Evolutionary conservation across 1,140 invertebrate genomes (phyloP), one percentile per base, ranked within the genome.

Genomic region (Monomorium pharaonis): DNA sequence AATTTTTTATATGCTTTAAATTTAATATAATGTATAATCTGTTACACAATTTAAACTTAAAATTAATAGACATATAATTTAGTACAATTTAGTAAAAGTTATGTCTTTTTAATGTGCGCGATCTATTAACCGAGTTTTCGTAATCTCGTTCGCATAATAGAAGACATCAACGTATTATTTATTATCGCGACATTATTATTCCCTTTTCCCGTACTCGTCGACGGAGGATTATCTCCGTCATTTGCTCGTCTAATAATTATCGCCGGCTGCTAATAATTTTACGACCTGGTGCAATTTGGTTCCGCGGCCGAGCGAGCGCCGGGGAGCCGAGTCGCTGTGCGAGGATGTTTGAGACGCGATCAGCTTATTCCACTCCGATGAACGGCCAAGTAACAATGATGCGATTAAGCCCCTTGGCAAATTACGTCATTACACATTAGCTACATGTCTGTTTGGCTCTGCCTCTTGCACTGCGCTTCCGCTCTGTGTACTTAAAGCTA

Each of bases 321-420:
- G 85, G 84, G 84, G 54, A 67, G 69, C 70, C 18, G 49, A 72
- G 51, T 54, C 60, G 60, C 42, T 60, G 54, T 56, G 54, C 65
- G 72, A 76, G 89, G 86, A 92, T 86, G 92, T 92, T 91, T 92
- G 91, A 93, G 91, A 94, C 92, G 91, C 92, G 92, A 95, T 95
- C 92, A 91, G 94, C 94, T 95, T 94, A 95, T 95, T 95, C 93
- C 93, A 91, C 92, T 88, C 91, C 89, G 93, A 80, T 94, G 92
- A 88, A 92, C 91, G 88, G 84, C 87, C 91, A 93, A 95, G 91
- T 92, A 94, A 94, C 93, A 93, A 92, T 94, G 91, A 95, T 94
- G 93, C 90, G 94, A 94, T 95, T 94, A 95, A 93, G 91, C 89
- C 90, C 88, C 88, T 91, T 92, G 90, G 93, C 91, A 92, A 93